Evolutionary conservation across 2,888 invertebrate species (phyloP).

Genomic region (Belgica antarctica): DNA sequence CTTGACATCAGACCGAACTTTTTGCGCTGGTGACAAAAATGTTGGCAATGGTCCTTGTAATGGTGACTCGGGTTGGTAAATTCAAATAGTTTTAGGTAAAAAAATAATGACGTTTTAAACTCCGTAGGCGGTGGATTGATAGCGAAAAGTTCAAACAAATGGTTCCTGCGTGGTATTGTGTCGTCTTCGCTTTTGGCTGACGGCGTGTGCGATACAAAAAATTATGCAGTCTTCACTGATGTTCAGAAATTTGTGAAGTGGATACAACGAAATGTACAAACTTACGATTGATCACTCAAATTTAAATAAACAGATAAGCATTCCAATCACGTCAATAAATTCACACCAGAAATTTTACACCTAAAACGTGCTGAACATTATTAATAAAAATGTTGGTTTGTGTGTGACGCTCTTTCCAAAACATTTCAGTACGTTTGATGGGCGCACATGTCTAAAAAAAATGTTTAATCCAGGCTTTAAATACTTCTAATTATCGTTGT

Average conservation of each 20-base stretch:
- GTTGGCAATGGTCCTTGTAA: conserved; percentile 27
- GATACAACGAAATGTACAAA: neutral
- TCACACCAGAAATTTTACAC: no score
- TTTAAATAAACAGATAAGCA: no score
- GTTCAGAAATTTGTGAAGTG: conserved; percentile 19
- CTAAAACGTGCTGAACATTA: no score
- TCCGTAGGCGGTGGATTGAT: conserved; percentile 38
- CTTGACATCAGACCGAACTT: conserved; percentile 55
- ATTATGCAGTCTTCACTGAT: conserved; percentile 42
- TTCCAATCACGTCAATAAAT: no score
- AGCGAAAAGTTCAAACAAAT: neutral
- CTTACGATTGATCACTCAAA: neutral
- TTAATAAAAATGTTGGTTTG: no score
- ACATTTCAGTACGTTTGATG: no score
- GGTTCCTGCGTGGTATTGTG: conserved; percentile 41
- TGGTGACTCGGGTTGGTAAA: conserved; percentile 24
- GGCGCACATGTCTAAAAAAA: no score
- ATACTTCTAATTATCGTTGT: no score
- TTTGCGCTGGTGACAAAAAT: conserved; percentile 49
- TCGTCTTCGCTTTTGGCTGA: conserved; percentile 22
- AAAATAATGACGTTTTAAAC: neutral
- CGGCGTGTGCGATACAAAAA: conserved; percentile 34
- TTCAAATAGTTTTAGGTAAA: neutral
- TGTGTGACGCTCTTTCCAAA: no score
- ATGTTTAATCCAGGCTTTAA: no score